Base-by-base conservation (phyloP, 2,797 vertebrate genomes). In the Falco biarmicus region DNA sequence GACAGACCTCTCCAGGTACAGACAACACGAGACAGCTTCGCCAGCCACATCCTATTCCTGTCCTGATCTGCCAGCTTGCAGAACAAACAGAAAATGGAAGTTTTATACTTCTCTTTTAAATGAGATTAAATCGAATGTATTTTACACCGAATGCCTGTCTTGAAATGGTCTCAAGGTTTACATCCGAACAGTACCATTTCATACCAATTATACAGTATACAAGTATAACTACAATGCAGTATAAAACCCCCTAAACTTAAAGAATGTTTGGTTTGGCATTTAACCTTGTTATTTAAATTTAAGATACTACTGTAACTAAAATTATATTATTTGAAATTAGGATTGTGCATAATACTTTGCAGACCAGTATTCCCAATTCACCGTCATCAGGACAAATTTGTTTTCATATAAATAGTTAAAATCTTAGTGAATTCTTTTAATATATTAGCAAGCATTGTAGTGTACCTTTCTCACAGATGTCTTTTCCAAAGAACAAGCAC, bases 11-110 rank as follows among this genome's bases (percentile, higher is more conserved):
- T 56, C 43, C 45, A 31, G 28, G 26, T 31, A 68, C 32, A 34
- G 63, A 39, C 22, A 60, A 12, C 3, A 2, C 0, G 1, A n/a
- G 25, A 61, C 1, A 5, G 37, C 37, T 85, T 87, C 1, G 3
- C 16, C 56, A 64, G 8, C 24, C 21, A n/a, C 41, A 37, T 28
- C 39, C 77, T 16, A 2, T 18, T 31, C 37, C 20, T 17, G 9
- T 6, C 45, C 43, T 8, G 25, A 71, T 31, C 13, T 34, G n/a
- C 15, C 24, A 26, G 20, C 22, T 53, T 31, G 29, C 34, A 59
- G 26, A 79, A 59, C 16, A 86, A 83, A 47, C 0, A 18, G 61
- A 25, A 57, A 78, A 60, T 5, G 11, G 29, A 57, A 57, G 6
- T 48, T 59, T 80, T 17, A 59, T 11, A 11, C 10, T 11, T 80